These are phyloP conservation scores for Aphelenchoides fujianensis DNA, from an alignment of 1,140 invertebrate genomes.

Conservation along the genomic window DNA sequence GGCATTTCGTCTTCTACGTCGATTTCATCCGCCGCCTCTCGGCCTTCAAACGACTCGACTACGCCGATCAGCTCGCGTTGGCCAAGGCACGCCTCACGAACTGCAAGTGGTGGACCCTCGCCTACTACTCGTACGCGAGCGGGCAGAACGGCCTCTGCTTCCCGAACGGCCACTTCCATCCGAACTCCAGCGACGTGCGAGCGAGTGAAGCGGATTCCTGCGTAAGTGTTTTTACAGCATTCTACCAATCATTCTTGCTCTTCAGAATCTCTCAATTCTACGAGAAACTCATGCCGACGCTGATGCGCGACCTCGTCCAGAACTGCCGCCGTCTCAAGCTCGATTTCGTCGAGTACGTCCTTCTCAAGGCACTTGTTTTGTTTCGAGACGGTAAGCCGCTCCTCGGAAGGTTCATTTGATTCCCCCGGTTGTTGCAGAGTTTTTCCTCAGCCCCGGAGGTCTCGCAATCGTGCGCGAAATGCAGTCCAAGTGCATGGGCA, in stretches of 20 bases:
- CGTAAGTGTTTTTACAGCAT: not conserved
- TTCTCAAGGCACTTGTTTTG: not conserved
- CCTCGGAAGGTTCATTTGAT: not conserved
- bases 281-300: not conserved
- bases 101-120: not conserved
- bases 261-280: not conserved
- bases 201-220: not conserved
- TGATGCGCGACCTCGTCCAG: not conserved
- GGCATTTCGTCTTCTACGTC: not conserved
- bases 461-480: not conserved
- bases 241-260: not conserved
- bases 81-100: not conserved
- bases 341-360: not conserved
- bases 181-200: not conserved
- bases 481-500: not conserved
- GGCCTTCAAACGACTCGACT: not conserved
- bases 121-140: not conserved
- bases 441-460: not conserved
- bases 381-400: constrained; percentile 1
- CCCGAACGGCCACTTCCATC: constrained; percentile 2
- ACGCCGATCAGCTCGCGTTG: not conserved
- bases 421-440: not conserved
- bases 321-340: not conserved
- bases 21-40: not conserved
- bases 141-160: not conserved